These are phyloP conservation scores for Ruditapes philippinarum DNA, from an alignment of 1,140 invertebrate species.

Conservation along the genomic window DNA sequence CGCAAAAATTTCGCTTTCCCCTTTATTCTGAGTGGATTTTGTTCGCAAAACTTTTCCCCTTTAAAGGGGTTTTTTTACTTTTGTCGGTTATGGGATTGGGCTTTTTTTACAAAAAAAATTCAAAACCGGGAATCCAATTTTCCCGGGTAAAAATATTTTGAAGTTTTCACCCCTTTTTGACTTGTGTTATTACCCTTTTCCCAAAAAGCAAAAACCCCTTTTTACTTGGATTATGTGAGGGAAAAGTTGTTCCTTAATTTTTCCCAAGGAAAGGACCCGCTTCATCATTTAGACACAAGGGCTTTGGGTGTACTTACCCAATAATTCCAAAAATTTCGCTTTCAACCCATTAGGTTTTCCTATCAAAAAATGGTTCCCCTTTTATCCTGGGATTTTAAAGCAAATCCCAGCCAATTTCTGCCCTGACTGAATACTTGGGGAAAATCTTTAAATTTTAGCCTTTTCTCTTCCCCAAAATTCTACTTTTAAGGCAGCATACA, in stretches of 20 bases:
- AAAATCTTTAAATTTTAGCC: conserved; percentile 34
- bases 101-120: neutral
- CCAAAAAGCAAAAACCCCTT: neutral
- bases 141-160: neutral
- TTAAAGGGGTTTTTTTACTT: conserved; percentile 15
- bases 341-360: neutral
- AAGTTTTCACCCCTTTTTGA: conserved; percentile 2
- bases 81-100: conserved; percentile 2
- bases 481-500: conserved; percentile 7
- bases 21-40: neutral
- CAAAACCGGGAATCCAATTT: conserved; percentile 45
- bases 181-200: neutral
- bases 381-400: neutral
- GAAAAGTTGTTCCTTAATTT: neutral
- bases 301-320: conserved; percentile 27
- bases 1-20: neutral
- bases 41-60: conserved; percentile 11
- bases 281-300: neutral
- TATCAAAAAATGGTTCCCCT: neutral
- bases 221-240: conserved; percentile 36
- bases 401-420: conserved; percentile 40
- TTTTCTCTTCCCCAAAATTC: conserved; percentile 22
- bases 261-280: conserved; percentile 6
- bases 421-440: neutral
- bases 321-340: conserved; percentile 36